Conservation (phyloP, 2,888 invertebrate species). For the Crocallis elinguaria region DNA sequence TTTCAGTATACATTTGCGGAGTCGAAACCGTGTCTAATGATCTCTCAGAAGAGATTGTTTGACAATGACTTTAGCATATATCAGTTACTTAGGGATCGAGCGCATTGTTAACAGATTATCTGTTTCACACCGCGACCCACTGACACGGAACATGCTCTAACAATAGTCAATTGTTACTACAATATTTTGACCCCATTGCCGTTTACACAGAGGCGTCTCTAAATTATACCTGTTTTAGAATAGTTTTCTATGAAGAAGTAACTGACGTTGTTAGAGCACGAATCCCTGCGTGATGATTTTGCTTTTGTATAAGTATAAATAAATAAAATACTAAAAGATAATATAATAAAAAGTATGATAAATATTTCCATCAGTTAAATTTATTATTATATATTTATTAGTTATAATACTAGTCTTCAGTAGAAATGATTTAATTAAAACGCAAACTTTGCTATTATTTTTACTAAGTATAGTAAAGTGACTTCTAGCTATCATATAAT, state of each 20-base stretch:
- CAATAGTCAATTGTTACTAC: constrained; percentile 39
- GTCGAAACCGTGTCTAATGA: not conserved
- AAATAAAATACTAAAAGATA: no score
- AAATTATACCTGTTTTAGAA: no score
- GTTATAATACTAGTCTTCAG: no score
- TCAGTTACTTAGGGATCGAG: constrained; percentile 43
- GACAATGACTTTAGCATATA: constrained; percentile 31
- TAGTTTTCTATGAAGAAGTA: no score
- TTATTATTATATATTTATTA: no score
- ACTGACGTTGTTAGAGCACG: constrained; percentile 24
- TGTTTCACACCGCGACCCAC: constrained; percentile 48
- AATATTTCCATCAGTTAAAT: constrained; percentile 16
- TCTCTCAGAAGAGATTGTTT: not conserved
- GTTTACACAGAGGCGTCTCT: no score
- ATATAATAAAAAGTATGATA: constrained; percentile 7
- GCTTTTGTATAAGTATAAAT: not conserved
- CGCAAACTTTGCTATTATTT: no score
- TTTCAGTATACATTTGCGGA: not conserved
- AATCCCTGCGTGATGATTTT: constrained; percentile 24
- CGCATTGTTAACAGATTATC: constrained; percentile 42
- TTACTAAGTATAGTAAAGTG: no score
- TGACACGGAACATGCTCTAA: constrained; percentile 51
- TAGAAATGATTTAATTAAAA: no score
- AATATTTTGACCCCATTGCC: constrained; percentile 33
- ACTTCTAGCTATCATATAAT: no score